Base-by-base conservation (phyloP, 2,797 vertebrate species). In the Balearica regulorum region DNA sequence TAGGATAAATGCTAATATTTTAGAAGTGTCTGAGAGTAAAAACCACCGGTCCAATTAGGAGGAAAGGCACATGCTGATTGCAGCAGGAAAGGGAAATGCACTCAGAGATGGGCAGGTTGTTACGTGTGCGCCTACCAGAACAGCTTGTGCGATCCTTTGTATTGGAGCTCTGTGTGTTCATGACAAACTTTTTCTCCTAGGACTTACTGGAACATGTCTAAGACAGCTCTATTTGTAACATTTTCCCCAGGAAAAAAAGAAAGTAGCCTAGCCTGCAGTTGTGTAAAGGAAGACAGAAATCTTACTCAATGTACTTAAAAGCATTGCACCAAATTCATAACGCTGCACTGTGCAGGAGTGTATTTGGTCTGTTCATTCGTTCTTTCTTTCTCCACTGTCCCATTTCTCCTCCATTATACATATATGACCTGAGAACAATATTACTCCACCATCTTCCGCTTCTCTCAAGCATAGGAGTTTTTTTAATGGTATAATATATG, bases 311-410 rank as follows among this genome's bases (percentile, higher is more conserved):
- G 16, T 20, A 13, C 37, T 80, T 77, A 11, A 75, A 85, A 61
- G 22, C 0, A 0, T 7, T 13, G 5, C 12, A 11, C 68, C 7
- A 7, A 33, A 44, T 83, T 41, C 8, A 6, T 11, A 80, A 31
- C 0, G 0, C 53, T 31, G 20, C 16, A 3, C 22, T n/a, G 13
- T 0, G 0, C 53, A 48, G 54, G 28, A 4, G 2, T n/a, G 21
- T 14, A 61, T 68, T 61, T 80, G 39, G 15, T 44, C 43, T 89
- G 4, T n/a, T 87, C 22, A 10, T 69, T 66, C 2, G 4, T 83
- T 91, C 37, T 49, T 70, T 76, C 57, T 54, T 92, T 81, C 46
- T 83, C 33, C 31, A 10, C 49, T 91, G 13, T 53, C n/a, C 24
- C 16, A 8, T 71, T 75, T 94, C 28, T 72, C 16, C 55, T 91